phyloP scores from a whole-genome alignment of 2,888 invertebrate species.

The Pharmacophagus antenor region DNA sequence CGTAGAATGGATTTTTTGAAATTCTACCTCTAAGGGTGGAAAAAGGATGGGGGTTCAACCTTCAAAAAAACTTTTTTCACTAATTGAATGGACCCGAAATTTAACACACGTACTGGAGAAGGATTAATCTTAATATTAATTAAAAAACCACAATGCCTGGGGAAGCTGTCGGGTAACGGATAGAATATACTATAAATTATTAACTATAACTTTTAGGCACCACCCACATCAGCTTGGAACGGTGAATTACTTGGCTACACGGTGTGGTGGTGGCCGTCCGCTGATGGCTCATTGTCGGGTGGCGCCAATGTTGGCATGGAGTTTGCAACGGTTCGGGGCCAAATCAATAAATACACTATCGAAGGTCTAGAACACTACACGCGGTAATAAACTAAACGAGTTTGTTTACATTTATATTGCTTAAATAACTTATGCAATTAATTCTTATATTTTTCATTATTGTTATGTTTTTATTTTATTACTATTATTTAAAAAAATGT shows the following conservation, averaged over 20 bases:
- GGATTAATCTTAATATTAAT: too few species aligned
- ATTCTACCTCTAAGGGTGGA: too few species aligned
- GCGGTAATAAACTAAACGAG: conserved; percentile 56
- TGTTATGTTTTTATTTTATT: background rate
- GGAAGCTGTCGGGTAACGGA: too few species aligned
- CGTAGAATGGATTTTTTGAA: too few species aligned
- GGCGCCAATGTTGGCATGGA: conserved; percentile 71
- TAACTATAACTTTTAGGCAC: conserved; percentile 71
- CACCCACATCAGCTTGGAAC: conserved; percentile 85
- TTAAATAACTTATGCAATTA: too few species aligned
- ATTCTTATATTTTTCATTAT: background rate
- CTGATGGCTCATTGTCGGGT: conserved; percentile 63
- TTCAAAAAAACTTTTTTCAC: too few species aligned
- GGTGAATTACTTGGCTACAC: conserved; percentile 89
- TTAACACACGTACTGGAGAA: too few species aligned
- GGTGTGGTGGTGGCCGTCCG: conserved; percentile 84
- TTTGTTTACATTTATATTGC: background rate
- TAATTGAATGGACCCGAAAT: too few species aligned
- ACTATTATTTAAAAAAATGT: conserved; percentile 17
- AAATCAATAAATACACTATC: conserved; percentile 85
- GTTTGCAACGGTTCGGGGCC: conserved; percentile 86
- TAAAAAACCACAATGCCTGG: too few species aligned
- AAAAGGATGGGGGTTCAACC: too few species aligned
- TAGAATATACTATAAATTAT: too few species aligned
- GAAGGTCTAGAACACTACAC: conserved; percentile 90